Base-by-base conservation (phyloP, 1,140 invertebrate genomes). In the Aleiodes sp. region DNA sequence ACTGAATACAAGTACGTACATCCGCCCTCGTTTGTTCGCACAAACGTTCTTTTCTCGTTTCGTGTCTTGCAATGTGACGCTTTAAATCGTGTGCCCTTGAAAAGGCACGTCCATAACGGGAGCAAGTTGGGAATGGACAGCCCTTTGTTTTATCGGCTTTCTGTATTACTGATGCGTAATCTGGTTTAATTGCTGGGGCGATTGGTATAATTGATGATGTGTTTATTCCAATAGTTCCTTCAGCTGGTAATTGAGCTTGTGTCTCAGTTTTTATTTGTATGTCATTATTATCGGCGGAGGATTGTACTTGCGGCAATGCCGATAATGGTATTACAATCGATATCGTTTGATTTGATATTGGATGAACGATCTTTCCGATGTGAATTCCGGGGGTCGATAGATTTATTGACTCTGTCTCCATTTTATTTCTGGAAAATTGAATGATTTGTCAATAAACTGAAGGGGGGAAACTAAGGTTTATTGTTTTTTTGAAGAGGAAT, bases 261-360 rank as follows among this genome's bases (percentile, higher is more conserved):
- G 4, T 10, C 10, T 6, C 4, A 10, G 26, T 16, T 71, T 73
- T 16, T 75, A 73, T 12, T 39, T 60, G 21, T 68, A 43, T 24
- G 74, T 64, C 2, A 75, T 74, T 2, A 75, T 69, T 71, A 69
- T 46, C n/a, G 70, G 71, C 0, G 70, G 65, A n/a, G 60, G 73
- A 61, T 68, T 61, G 37, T 69, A 57, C 31, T 29, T 31, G 2
- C 62, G 65, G 14, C 56, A 35, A 10, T 35, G 10, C 31, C 31
- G 79, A 78, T 46, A 80, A 72, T 29, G 82, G 84, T 75, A 86
- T 84, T 29, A 85, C 80, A 52, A 86, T 86, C 1, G 84, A 86
- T 61, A 86, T 84, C 1, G 82, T 83, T 43, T 86, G 82, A 33
- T 81, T 83, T 4, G 78, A 77, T 0, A 74, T 75, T 2, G 80